phyloP scores from a whole-genome alignment of 2,888 invertebrate genomes.

The Epiblema foenella region DNA sequence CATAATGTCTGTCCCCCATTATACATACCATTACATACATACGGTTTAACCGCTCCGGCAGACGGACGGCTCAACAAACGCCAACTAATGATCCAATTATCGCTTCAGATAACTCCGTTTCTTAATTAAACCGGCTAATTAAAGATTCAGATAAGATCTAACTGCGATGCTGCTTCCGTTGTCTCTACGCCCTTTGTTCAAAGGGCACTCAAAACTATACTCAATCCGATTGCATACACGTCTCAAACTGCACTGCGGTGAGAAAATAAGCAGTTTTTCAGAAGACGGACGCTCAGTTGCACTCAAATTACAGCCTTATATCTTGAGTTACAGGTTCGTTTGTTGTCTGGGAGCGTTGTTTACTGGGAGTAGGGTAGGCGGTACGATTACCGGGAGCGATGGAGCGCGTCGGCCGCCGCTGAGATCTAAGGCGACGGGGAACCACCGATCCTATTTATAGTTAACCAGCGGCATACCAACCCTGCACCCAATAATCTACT shows the following conservation, averaged over 20 bases:
- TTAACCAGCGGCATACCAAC: constrained; percentile 24
- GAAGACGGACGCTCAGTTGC: constrained; percentile 8
- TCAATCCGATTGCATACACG: constrained; percentile 38
- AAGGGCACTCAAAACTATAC: constrained; percentile 42
- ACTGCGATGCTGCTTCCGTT: constrained; percentile 63
- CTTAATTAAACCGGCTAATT: constrained; percentile 80
- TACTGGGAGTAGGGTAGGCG: constrained; percentile 66
- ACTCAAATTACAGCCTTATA: background rate
- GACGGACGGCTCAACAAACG: constrained; percentile 50
- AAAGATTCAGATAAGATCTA: constrained; percentile 57
- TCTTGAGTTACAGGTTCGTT: constrained; percentile 39
- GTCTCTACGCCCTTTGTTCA: constrained; percentile 63
- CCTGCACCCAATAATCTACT: background rate
- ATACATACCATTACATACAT: background rate
- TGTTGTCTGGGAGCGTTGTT: background rate
- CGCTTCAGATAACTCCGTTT: constrained; percentile 67
- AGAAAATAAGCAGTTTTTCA: constrained; percentile 23
- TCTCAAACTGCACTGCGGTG: constrained; percentile 44
- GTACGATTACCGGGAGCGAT: constrained; percentile 70
- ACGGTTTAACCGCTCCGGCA: constrained; percentile 40
- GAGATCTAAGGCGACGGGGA: constrained; percentile 72
- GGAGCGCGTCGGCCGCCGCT: constrained; percentile 80
- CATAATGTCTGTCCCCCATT: background rate
- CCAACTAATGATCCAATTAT: constrained; percentile 76
- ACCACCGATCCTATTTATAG: constrained; percentile 66